Percentiles rank a stretch among this genome's conserved stretches.
phyloP scores from a whole-genome alignment of 2,888 invertebrate genomes.

The Parnassius mnemosyne region DNA sequence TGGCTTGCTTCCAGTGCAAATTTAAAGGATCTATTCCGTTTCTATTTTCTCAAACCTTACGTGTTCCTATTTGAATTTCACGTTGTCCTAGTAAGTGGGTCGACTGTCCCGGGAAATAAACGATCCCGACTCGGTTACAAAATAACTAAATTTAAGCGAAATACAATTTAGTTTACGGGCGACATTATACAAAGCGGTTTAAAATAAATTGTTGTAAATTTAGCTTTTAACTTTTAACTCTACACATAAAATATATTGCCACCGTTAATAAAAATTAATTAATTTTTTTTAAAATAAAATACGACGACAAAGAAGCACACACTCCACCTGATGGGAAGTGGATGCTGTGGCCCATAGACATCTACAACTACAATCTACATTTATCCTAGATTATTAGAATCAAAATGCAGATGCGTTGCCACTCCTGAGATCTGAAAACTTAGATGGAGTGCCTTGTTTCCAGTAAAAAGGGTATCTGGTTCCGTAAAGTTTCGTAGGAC shows the following conservation, averaged over 20 bases:
- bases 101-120: slow-evolving; percentile 41
- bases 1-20: slow-evolving; percentile 37
- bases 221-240: not conserved
- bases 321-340: too few species aligned
- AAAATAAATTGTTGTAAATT: not conserved
- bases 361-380: too few species aligned
- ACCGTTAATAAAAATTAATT: not conserved
- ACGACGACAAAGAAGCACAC: not conserved
- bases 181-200: slow-evolving; percentile 6
- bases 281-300: not conserved
- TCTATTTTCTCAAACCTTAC: slow-evolving; percentile 50
- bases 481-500: too few species aligned
- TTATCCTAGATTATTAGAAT: too few species aligned
- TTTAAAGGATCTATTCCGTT: slow-evolving; percentile 53
- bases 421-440: too few species aligned
- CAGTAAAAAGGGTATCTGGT: too few species aligned
- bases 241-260: not conserved
- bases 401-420: too few species aligned
- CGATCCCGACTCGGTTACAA: slow-evolving; percentile 31
- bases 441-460: too few species aligned
- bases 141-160: slow-evolving; percentile 27
- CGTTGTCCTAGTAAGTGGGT: slow-evolving; percentile 47
- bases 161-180: slow-evolving; percentile 14
- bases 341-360: too few species aligned
- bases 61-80: slow-evolving; percentile 43